Evolutionary conservation across 2,797 vertebrate genomes (phyloP).

Genomic region (Botia kubotai): DNA sequence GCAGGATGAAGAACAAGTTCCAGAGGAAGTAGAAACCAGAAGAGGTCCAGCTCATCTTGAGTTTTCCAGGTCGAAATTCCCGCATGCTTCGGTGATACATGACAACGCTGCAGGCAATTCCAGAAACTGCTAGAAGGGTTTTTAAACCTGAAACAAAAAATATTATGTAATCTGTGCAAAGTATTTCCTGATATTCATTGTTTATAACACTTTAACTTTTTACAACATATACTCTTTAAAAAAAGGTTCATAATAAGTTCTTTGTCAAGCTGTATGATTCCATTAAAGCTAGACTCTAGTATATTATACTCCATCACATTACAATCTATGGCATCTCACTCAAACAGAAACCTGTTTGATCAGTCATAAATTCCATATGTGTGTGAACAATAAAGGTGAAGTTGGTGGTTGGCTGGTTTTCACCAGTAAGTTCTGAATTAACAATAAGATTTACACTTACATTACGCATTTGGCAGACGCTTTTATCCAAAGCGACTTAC

Average conservation of each 20-base stretch:
- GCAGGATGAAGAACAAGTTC: conserved; percentile 84
- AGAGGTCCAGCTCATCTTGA: conserved; percentile 63
- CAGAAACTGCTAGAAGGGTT: conserved; percentile 71
- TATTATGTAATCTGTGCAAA: neutral
- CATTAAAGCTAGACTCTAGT: too few species aligned
- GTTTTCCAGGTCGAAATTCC: conserved; percentile 76
- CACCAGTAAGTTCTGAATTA: neutral
- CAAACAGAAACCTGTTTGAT: too few species aligned
- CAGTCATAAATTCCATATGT: too few species aligned
- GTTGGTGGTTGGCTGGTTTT: too few species aligned
- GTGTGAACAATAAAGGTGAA: too few species aligned
- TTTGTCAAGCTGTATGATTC: too few species aligned
- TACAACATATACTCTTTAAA: too few species aligned
- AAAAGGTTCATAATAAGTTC: too few species aligned
- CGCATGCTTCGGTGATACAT: conserved; percentile 87
- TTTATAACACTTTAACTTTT: neutral
- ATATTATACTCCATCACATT: neutral
- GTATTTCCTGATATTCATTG: neutral
- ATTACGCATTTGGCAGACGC: too few species aligned
- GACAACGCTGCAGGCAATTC: conserved; percentile 80
- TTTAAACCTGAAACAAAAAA: conserved; percentile 78
- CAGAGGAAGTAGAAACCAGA: conserved; percentile 81
- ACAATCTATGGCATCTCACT: neutral
- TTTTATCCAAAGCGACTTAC: too few species aligned
- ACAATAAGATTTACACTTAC: too few species aligned